Percentiles rank a stretch among this genome's conserved stretches.
These are phyloP conservation scores for Atherix ibis DNA, from an alignment of 2,888 invertebrate species.

Conservation along the genomic window DNA sequence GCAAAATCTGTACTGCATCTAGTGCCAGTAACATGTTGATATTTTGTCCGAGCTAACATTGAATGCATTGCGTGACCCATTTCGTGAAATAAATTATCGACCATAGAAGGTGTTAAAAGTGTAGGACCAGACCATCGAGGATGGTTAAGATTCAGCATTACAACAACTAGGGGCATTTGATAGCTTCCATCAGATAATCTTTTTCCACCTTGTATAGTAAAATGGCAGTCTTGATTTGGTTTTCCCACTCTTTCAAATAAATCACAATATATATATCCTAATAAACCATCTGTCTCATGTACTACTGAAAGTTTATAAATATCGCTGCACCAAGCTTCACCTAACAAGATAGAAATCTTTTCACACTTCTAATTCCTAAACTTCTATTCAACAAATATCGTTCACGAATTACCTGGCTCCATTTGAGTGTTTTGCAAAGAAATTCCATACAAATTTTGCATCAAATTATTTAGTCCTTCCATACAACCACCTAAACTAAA, in stretches of 20 bases:
- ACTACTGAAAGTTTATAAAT: slow-evolving; percentile 86
- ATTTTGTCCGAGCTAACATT: slow-evolving; percentile 86
- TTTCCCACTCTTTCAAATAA: slow-evolving; percentile 85
- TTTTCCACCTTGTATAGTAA: slow-evolving; percentile 92
- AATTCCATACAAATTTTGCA: slow-evolving; percentile 69
- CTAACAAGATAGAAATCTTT: slow-evolving; percentile 28
- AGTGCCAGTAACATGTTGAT: slow-evolving; percentile 96
- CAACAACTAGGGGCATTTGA: slow-evolving; percentile 82
- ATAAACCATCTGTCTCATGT: slow-evolving; percentile 59
- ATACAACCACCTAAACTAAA: slow-evolving; percentile 90
- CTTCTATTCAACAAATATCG: background rate
- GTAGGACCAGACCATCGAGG: slow-evolving; percentile 63
- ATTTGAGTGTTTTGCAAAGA: slow-evolving; percentile 56
- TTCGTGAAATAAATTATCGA: slow-evolving; percentile 97
- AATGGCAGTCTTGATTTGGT: slow-evolving; percentile 96
- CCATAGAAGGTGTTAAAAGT: slow-evolving; percentile 63
- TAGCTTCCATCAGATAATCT: slow-evolving; percentile 60
- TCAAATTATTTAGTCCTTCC: slow-evolving; percentile 89
- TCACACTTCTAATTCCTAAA: slow-evolving; percentile 5
- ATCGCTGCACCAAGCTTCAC: slow-evolving; percentile 77
- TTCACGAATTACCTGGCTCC: slow-evolving; percentile 37
- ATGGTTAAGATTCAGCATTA: slow-evolving; percentile 74
- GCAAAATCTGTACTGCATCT: slow-evolving; percentile 96
- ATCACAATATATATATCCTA: slow-evolving; percentile 96
- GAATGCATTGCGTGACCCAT: slow-evolving; percentile 99